Base-by-base conservation (phyloP, 23 tunicate species). In the Ciona savignyi region DNA sequence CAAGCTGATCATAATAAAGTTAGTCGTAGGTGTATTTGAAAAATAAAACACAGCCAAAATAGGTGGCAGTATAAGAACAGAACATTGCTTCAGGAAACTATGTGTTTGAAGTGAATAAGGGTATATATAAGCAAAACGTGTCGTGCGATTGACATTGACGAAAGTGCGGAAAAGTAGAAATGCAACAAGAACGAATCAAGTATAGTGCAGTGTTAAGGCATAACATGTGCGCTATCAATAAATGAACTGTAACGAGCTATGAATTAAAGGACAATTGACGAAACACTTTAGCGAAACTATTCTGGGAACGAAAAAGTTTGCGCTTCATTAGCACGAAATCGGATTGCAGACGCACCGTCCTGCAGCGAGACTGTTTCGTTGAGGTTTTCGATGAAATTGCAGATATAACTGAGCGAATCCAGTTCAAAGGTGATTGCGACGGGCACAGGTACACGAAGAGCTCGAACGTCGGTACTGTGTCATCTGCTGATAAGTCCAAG, bases 371-470 rank as follows among this genome's bases (percentile, higher is more conserved):
- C 28, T 25, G 67, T 63, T 63, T 63, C 28, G 67, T 11, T 63
- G 67, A 11, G 26, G 26, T 63, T 25, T 63, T 63, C 28, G 67
- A 63, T 25, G 67, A 63, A 4, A 63, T 63, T 63, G 67, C 26
- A 4, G 67, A 63, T 9, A 63, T n/a, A 63, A 63, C 28, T 11
- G 67, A 63, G 6, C 28, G 67, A 25, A 63, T 63, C 28, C 28
- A n/a, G 26, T 23, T n/a, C 23, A 63, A 22, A 20, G 28, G 28
- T 25, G 67, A n/a, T 23, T 63, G 26, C 67, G 67, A 63, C 28
- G 67, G 67, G 28, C 26, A 63, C 6, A 63, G 67, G 67, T 63
- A 63, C 26, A 63, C 67, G 28, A 9, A 63, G 28, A 63, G 26
- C 22, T 63, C 67, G 28, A 63, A 63, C 26, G 67, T 63, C 24